phyloP scores from a whole-genome alignment of 2,888 invertebrate species.

The Agriopis leucophaearia region DNA sequence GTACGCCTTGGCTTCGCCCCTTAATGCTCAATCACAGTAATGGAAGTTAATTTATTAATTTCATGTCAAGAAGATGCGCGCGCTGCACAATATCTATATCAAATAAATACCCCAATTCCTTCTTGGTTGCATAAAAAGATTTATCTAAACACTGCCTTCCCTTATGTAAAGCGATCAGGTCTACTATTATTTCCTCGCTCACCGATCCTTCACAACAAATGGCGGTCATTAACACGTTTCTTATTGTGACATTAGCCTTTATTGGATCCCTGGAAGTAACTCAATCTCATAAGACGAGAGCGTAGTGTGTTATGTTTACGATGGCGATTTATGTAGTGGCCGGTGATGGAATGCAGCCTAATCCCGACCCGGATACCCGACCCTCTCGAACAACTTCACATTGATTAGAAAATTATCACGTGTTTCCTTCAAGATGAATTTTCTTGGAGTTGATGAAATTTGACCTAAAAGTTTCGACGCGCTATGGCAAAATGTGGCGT shows the following conservation, averaged over 20 bases:
- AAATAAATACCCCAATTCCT: background rate
- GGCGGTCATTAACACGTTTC: slow-evolving; percentile 74
- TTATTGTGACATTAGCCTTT: slow-evolving; percentile 75
- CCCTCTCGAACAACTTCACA: slow-evolving; percentile 36
- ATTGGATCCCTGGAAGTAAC: slow-evolving; percentile 70
- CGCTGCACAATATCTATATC: background rate
- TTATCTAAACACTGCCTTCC: slow-evolving; percentile 8
- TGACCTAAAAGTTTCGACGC: slow-evolving; percentile 21
- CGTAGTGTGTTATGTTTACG: slow-evolving; percentile 61
- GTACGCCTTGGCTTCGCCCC: too few species aligned
- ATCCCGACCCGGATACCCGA: slow-evolving; percentile 35
- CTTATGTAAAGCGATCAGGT: slow-evolving; percentile 43
- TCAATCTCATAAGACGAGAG: slow-evolving; percentile 63
- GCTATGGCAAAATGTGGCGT: background rate
- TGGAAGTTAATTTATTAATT: background rate
- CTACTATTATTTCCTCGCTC: slow-evolving; percentile 61
- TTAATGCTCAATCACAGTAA: too few species aligned
- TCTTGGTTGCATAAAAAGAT: slow-evolving; percentile 10
- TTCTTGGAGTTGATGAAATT: slow-evolving; percentile 18
- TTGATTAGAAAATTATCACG: slow-evolving; percentile 40
- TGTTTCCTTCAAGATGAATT: slow-evolving; percentile 25
- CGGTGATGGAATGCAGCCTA: slow-evolving; percentile 40
- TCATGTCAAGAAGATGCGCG: background rate
- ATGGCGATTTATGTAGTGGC: slow-evolving; percentile 43
- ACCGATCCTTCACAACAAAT: slow-evolving; percentile 66